A percentile compares a stretch with the other conserved stretches of the same genome.
Evolutionary conservation across 2,113 vertebrate genomes (phyloP).

Genomic region (Boulengeromyrus knoepffleri): DNA sequence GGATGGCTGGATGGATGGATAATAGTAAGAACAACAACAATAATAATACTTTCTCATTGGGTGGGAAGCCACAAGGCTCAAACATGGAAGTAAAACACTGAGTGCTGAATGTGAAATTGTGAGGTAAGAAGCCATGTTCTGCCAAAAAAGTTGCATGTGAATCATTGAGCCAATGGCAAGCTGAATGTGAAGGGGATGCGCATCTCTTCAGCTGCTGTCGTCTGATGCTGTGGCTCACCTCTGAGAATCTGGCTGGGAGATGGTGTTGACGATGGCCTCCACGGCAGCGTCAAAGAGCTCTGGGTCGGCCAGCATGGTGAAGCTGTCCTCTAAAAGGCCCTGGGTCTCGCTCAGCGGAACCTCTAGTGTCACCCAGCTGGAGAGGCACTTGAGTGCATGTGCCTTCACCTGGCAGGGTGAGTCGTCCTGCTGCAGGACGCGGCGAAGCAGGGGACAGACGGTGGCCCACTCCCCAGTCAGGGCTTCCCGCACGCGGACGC

Average conservation of each 20-base stretch:
- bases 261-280: slow-evolving; percentile 84
- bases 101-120: background rate
- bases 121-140: background rate
- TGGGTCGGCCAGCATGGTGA: slow-evolving; percentile 70
- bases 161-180: background rate
- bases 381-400: slow-evolving; percentile 85
- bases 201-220: background rate
- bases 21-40: background rate
- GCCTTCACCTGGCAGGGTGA: slow-evolving; percentile 63
- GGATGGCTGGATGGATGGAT: background rate
- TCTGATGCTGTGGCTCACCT: slow-evolving; percentile 64
- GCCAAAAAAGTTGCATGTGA: background rate
- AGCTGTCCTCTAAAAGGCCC: slow-evolving; percentile 81
- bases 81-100: background rate
- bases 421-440: slow-evolving; percentile 80
- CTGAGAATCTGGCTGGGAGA: slow-evolving; percentile 90
- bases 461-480: slow-evolving; percentile 73
- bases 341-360: slow-evolving; percentile 80
- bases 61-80: background rate
- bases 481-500: slow-evolving; percentile 74
- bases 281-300: slow-evolving; percentile 90
- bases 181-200: background rate
- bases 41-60: background rate
- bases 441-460: slow-evolving; percentile 81
- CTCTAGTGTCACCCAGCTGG: slow-evolving; percentile 87